phyloP scores from a whole-genome alignment of 2,888 invertebrate species.

The Rhaphigaster nebulosa region DNA sequence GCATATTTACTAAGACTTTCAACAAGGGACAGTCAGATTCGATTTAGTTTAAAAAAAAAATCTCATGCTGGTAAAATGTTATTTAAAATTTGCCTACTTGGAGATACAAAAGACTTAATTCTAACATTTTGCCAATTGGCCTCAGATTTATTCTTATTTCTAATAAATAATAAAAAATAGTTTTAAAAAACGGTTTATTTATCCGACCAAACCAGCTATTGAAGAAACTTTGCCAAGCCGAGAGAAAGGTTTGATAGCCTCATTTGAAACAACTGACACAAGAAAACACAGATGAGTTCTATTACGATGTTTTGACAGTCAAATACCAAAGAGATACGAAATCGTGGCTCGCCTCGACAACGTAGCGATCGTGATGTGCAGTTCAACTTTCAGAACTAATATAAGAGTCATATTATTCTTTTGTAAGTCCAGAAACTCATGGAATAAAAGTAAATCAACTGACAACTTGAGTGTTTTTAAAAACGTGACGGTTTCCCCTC shows the following conservation, averaged over 20 bases:
- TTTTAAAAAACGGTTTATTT: too few relatives aligned
- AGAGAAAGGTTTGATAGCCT: slow-evolving; percentile 21
- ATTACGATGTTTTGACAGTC: slow-evolving; percentile 14
- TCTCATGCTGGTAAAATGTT: too few relatives aligned
- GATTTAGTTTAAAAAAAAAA: too few relatives aligned
- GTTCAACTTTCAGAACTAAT: too few relatives aligned
- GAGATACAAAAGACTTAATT: too few relatives aligned
- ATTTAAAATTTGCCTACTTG: too few relatives aligned
- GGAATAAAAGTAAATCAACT: background rate
- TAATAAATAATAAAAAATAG: too few relatives aligned
- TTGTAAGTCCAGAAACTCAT: background rate
- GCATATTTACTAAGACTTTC: too few relatives aligned
- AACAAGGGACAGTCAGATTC: too few relatives aligned
- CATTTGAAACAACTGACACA: slow-evolving; percentile 2
- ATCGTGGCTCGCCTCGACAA: background rate
- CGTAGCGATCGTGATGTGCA: background rate
- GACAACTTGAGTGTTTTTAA: background rate
- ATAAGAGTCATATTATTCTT: background rate
- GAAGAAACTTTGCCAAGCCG: background rate
- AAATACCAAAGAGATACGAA: background rate
- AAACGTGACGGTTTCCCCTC: too few relatives aligned
- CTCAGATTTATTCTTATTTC: too few relatives aligned
- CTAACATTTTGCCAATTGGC: too few relatives aligned
- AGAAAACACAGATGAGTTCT: background rate
- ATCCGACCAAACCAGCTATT: background rate